Evolutionary conservation across 2,888 invertebrate species (phyloP).

Genomic region (Cataglyphis altisquamis): DNA sequence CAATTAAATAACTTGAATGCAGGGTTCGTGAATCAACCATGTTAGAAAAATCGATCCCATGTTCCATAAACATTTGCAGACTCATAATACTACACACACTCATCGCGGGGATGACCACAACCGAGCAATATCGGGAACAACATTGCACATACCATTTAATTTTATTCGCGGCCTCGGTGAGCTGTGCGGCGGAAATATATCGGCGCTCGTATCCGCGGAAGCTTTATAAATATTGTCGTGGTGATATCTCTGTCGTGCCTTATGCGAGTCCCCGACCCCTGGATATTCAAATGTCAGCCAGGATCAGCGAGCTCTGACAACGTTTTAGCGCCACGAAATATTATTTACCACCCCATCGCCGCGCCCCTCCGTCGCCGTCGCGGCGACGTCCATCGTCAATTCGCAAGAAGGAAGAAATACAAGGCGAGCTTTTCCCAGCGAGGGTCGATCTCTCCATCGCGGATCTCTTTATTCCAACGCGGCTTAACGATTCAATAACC

Average conservation of each 20-base stretch:
- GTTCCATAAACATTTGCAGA: constrained; percentile 45
- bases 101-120: constrained; percentile 48
- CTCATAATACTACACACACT: constrained; percentile 36
- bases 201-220: constrained; percentile 71
- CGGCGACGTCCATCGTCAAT: constrained; percentile 61
- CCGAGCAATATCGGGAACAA: constrained; percentile 42
- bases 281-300: constrained; percentile 85
- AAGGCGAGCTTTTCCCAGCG: constrained; percentile 40
- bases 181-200: constrained; percentile 64
- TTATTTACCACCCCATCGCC: constrained; percentile 81
- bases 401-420: constrained; percentile 55
- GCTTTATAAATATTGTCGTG: constrained; percentile 80
- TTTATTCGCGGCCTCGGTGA: constrained; percentile 46
- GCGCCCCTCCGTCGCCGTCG: constrained; percentile 45
- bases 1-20: constrained; percentile 32
- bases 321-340: constrained; percentile 86
- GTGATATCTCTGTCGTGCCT: constrained; percentile 71
- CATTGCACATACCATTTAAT: constrained; percentile 55
- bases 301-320: constrained; percentile 85
- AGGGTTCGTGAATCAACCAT: not conserved
- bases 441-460: constrained; percentile 39
- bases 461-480: constrained; percentile 80
- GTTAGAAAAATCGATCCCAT: constrained; percentile 43
- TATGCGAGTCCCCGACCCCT: constrained; percentile 62
- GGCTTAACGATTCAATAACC: constrained; percentile 86